Percentiles rank a stretch among this genome's conserved stretches.
These are phyloP conservation scores for Notospermus geniculatus DNA, from an alignment of 1,140 invertebrate species.

Conservation along the genomic window DNA sequence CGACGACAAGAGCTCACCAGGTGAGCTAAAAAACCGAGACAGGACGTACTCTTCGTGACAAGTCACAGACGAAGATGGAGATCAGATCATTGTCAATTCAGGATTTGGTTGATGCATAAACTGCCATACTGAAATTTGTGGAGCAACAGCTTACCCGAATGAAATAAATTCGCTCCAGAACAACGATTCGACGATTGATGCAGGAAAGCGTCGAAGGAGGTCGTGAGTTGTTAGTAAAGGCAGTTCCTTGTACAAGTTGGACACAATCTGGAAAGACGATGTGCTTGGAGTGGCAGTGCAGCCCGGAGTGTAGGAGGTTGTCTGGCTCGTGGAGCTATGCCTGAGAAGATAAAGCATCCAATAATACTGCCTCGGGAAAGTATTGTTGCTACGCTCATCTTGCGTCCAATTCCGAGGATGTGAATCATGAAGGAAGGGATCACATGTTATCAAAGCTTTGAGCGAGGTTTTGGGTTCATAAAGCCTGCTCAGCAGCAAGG, in stretches of 20 bases:
- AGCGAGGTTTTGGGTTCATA: background rate
- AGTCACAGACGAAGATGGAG: background rate
- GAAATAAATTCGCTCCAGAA: slow-evolving; percentile 12
- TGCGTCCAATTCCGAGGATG: slow-evolving; percentile 5
- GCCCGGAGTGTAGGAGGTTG: slow-evolving; percentile 25
- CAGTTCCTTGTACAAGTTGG: slow-evolving; percentile 16
- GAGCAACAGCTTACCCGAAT: slow-evolving; percentile 10
- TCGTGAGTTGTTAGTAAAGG: slow-evolving; percentile 10
- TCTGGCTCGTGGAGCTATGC: slow-evolving; percentile 9
- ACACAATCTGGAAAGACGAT: slow-evolving; percentile 16
- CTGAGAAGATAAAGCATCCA: slow-evolving; percentile 19
- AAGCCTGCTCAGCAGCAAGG: background rate
- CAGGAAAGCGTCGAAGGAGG: no score
- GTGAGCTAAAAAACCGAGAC: background rate
- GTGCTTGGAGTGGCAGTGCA: no score
- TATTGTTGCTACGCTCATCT: slow-evolving; percentile 12
- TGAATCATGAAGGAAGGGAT: slow-evolving; percentile 15
- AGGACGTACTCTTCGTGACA: background rate
- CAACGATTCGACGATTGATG: no score
- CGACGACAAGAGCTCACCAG: no score
- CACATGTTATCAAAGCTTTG: background rate
- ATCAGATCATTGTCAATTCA: slow-evolving; percentile 7
- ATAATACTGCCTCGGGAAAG: slow-evolving; percentile 15
- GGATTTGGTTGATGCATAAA: slow-evolving; percentile 5
- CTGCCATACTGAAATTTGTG: slow-evolving; percentile 2